phyloP scores from a whole-genome alignment of 2,888 invertebrate species.

The Ferrisia virgata region DNA sequence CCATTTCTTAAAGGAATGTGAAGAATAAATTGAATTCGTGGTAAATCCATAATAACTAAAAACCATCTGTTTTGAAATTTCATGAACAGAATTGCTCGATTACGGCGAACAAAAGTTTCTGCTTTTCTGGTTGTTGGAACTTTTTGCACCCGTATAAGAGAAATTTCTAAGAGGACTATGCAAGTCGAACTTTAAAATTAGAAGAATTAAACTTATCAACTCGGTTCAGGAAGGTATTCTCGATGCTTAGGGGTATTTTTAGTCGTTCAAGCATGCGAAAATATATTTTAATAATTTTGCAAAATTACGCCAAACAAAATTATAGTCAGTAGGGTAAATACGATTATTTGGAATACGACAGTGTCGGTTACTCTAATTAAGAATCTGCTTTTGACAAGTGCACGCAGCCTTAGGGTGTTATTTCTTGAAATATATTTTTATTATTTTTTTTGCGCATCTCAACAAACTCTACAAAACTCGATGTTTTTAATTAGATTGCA shows the following conservation, averaged over 20 bases:
- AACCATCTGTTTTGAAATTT: slow-evolving; percentile 12
- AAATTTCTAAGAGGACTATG: neutral
- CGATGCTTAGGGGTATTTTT: slow-evolving; percentile 1
- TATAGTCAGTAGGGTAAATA: slow-evolving; percentile 9
- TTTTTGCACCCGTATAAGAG: slow-evolving; percentile 13
- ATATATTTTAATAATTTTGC: slow-evolving; percentile 26
- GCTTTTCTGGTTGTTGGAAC: neutral
- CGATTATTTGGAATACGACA: neutral
- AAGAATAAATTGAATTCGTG: neutral
- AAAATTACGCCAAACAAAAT: slow-evolving; percentile 4
- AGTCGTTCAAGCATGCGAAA: neutral
- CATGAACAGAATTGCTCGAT: neutral
- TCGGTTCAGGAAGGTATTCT: neutral
- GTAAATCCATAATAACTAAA: neutral
- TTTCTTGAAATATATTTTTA: neutral
- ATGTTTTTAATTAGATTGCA: slow-evolving; percentile 35
- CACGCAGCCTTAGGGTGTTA: neutral
- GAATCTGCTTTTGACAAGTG: slow-evolving; percentile 18
- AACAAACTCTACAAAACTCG: neutral
- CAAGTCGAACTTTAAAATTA: slow-evolving; percentile 18
- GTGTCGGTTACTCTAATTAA: neutral
- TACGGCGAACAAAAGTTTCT: neutral
- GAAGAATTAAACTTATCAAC: slow-evolving; percentile 24
- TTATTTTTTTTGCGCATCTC: neutral
- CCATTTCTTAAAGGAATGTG: neutral